Evolutionary conservation across 2,113 vertebrate genomes (phyloP).

Genomic region (Rhodinocichla rosea): DNA sequence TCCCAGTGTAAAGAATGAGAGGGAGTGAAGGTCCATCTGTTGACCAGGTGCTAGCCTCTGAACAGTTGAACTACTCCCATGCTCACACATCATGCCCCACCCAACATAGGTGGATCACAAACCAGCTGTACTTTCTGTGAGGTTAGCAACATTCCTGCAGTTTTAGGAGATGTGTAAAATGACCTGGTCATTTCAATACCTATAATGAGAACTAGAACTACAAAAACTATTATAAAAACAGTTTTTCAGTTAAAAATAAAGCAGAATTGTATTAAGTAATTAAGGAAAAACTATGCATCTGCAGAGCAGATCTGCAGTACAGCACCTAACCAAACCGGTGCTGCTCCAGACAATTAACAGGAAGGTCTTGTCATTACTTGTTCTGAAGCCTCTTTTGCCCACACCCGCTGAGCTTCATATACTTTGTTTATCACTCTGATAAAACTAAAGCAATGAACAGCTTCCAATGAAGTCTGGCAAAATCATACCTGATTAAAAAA

Average conservation of each 20-base stretch:
- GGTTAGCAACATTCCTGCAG: neutral
- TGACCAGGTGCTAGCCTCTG: neutral
- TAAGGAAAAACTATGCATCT: neutral
- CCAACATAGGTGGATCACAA: neutral
- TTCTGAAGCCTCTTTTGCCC: neutral
- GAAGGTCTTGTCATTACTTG: neutral
- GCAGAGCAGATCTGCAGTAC: neutral
- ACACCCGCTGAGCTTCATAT: neutral
- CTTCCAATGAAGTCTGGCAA: neutral
- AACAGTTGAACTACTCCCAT: neutral
- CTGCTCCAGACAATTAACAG: neutral
- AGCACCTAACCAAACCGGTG: conserved; percentile 17
- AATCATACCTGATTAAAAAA: neutral
- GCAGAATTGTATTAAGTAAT: neutral
- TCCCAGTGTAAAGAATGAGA: neutral
- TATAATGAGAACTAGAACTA: neutral
- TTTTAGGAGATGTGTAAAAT: neutral
- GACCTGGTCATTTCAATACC: neutral
- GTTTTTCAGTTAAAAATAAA: neutral
- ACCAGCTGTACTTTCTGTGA: neutral
- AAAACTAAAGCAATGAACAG: neutral
- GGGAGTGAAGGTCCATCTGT: neutral
- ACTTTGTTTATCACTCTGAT: neutral
- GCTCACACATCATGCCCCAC: neutral
- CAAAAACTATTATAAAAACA: neutral